Percentiles rank a stretch among this genome's conserved stretches.
Conservation (phyloP, 2,888 invertebrate species). For the Cheilosia variabilis region DNA sequence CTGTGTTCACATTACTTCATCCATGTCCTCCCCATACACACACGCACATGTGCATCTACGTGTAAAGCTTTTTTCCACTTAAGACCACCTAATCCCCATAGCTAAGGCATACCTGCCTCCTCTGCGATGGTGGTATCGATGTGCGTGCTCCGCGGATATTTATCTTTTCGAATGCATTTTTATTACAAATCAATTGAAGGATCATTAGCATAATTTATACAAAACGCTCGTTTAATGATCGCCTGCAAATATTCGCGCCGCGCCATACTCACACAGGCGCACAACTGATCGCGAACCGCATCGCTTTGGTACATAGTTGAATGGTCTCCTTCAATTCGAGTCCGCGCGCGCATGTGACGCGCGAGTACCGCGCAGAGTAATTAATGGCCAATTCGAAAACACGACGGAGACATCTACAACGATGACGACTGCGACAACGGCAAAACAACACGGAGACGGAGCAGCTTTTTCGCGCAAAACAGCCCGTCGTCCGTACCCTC, state of each 20-base stretch:
- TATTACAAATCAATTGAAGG: constrained; percentile 84
- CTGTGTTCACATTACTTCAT: constrained; percentile 24
- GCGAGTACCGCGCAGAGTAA: constrained; percentile 65
- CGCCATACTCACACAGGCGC: constrained; percentile 35
- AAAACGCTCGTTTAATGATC: constrained; percentile 84
- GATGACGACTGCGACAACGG: constrained; percentile 69
- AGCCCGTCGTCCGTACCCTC: constrained; percentile 3
- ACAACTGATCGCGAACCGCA: background rate
- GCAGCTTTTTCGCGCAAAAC: constrained; percentile 43
- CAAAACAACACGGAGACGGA: constrained; percentile 38
- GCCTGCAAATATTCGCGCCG: constrained; percentile 77
- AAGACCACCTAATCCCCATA: constrained; percentile 48
- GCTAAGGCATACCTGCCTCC: background rate
- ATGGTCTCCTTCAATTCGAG: constrained; percentile 23
- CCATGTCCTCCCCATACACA: constrained; percentile 3
- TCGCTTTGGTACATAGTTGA: constrained; percentile 21
- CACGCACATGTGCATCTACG: background rate
- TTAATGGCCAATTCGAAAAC: constrained; percentile 76
- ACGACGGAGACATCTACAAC: constrained; percentile 73
- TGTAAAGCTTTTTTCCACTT: constrained; percentile 36
- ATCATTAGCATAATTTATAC: constrained; percentile 84
- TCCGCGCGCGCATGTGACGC: constrained; percentile 61
- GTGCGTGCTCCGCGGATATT: constrained; percentile 83
- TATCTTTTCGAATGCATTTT: constrained; percentile 83
- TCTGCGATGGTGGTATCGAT: constrained; percentile 71